Evolutionary conservation across 2,888 invertebrate genomes (phyloP).

Genomic region (Lasioglossum morio): DNA sequence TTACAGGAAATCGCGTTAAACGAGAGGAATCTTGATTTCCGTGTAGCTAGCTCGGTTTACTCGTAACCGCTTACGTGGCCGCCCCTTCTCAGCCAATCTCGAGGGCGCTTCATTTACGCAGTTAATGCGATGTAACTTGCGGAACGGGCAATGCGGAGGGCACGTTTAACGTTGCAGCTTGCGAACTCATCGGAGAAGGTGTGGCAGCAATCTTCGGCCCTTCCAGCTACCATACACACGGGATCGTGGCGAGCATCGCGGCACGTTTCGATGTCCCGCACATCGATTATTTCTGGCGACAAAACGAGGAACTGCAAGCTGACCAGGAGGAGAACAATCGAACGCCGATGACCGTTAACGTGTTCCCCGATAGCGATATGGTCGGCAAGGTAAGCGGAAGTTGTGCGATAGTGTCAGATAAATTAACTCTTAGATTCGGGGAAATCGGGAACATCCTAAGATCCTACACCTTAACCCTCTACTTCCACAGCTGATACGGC

Average conservation of each 20-base stretch:
- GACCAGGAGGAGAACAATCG: conserved; percentile 69
- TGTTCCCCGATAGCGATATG: conserved; percentile 87
- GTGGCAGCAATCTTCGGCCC: conserved; percentile 98
- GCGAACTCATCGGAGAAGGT: conserved; percentile 93
- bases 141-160: background rate
- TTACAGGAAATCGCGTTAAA: background rate
- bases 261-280: conserved; percentile 94
- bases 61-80: conserved; percentile 17
- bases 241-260: conserved; percentile 93
- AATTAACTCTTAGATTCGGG: background rate
- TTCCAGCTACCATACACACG: conserved; percentile 93
- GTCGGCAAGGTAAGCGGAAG: conserved; percentile 68
- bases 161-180: conserved; percentile 87
- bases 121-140: conserved; percentile 18
- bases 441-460: background rate
- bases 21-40: background rate
- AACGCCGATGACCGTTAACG: conserved; percentile 86
- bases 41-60: background rate
- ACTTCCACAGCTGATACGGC: too few relatives aligned
- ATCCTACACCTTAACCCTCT: background rate
- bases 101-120: conserved; percentile 12
- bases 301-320: conserved; percentile 79
- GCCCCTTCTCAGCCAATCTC: conserved; percentile 19
- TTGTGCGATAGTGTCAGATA: background rate
- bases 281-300: conserved; percentile 91